Conservation (phyloP, 2,113 vertebrate genomes). For the Entomyzon cyanotis region DNA sequence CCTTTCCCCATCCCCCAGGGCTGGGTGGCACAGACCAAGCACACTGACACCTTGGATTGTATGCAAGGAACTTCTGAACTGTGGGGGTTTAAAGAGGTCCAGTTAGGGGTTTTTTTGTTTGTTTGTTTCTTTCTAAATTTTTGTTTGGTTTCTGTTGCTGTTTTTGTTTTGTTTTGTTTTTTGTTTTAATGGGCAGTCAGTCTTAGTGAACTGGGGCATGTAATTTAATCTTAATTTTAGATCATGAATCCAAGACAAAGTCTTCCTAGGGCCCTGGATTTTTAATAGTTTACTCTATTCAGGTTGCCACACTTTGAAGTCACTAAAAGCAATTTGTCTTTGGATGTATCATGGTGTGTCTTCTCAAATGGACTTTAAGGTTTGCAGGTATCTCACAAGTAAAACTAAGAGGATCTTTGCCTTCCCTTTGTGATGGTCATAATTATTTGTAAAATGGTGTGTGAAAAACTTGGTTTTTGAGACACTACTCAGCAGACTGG, state of each 20-base stretch:
- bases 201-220: not conserved
- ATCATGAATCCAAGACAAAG: rapidly evolving
- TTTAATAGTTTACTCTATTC: no score
- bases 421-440: not conserved
- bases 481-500: not conserved
- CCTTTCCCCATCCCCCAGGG: not conserved
- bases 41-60: rapidly evolving
- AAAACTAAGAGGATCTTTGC: not conserved
- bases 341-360: no score
- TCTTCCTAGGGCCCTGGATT: not conserved
- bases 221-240: not conserved
- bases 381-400: not conserved
- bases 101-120: not conserved
- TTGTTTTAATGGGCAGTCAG: not conserved
- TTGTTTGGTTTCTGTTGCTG: not conserved
- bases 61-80: not conserved
- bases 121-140: no score
- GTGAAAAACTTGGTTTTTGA: not conserved
- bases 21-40: not conserved
- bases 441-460: not conserved
- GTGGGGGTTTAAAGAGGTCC: not conserved
- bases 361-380: not conserved
- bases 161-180: not conserved
- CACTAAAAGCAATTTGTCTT: not conserved
- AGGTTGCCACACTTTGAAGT: not conserved